Base-by-base conservation (phyloP, 2,888 invertebrate species). In the Timema podura region DNA sequence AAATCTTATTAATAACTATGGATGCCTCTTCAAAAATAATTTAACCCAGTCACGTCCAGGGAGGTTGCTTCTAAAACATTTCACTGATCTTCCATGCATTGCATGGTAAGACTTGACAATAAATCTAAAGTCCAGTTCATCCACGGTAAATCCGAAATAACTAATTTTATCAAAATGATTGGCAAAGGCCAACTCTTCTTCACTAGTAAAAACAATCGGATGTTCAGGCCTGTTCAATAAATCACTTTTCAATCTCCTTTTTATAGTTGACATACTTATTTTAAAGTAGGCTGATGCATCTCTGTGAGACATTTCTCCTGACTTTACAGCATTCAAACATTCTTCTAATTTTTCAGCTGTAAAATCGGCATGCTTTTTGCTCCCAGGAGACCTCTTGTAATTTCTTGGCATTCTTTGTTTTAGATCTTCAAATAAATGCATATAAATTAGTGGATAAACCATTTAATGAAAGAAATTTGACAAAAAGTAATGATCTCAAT, bases 21-120 rank as follows among this genome's bases (percentile, higher is more conserved):
- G 47, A 68, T 65, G 47, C 16, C 46, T 44, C 47, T 7, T 74
- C 59, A 75, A 70, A 57, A 75, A 75, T 15, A 71, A 71, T 64
- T 70, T 74, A 8, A 71, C 64, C 76, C 76, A 78, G n/a, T 77
- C 76, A 59, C 70, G 69, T n/a, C 76, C 76, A 15, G 77, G 76
- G 8, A 75, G 44, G 70, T 77, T 77, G 68, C 76, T 68, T 71
- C 72, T 74, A 69, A 77, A 77, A 47, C 49, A 13, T 45, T 57
- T 51, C 6, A 73, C 69, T 46, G 47, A 71, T 68, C 57, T 70
- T 10, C 72, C 72, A 45, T 67, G 61, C 65, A 68, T 73, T 44
- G 69, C 71, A 7, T 76, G 70, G 68, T 75, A 75, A 54, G 74
- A 70, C 67, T 72, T 72, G 10, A 74, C 72, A 54, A 74, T 65